These are phyloP conservation scores for Paragorgia papillata DNA, from an alignment of 92 coral and sea anemone species.

Conservation along the genomic window DNA sequence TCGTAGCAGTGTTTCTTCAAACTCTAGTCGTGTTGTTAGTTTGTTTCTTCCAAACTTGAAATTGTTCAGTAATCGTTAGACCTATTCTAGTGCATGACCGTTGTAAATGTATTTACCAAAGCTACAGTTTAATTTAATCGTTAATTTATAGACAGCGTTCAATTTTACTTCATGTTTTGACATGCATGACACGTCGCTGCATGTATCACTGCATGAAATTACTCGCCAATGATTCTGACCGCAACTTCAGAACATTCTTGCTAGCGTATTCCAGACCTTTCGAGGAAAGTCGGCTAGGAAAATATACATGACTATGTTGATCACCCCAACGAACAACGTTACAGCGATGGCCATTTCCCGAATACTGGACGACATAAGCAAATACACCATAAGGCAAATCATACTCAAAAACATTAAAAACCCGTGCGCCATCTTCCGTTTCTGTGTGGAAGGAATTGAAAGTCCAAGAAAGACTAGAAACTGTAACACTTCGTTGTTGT, in stretches of 20 bases:
- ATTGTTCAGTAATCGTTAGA: too few relatives aligned
- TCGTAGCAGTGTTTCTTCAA: too few relatives aligned
- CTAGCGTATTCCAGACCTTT: background rate
- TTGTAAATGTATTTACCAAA: too few relatives aligned
- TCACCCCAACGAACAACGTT: background rate
- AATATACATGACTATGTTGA: conserved; percentile 9
- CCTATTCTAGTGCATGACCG: too few relatives aligned
- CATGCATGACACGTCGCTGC: too few relatives aligned
- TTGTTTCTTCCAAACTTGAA: too few relatives aligned
- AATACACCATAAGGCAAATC: background rate
- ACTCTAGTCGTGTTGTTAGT: too few relatives aligned
- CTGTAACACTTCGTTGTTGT: conserved; percentile 30
- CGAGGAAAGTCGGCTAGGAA: conserved; percentile 33
- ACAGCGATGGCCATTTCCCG: background rate
- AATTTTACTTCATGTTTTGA: too few relatives aligned
- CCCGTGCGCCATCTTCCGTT: conserved; percentile 30
- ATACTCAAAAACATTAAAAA: conserved; percentile 17
- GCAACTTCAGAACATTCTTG: background rate
- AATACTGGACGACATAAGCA: background rate
- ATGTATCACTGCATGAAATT: too few relatives aligned
- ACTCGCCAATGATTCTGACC: too few relatives aligned
- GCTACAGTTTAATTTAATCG: too few relatives aligned
- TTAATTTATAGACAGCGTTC: too few relatives aligned
- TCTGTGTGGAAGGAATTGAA: background rate
- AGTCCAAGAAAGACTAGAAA: background rate